Conservation (phyloP, 2,113 vertebrate genomes). For the Ciconia maguari region DNA sequence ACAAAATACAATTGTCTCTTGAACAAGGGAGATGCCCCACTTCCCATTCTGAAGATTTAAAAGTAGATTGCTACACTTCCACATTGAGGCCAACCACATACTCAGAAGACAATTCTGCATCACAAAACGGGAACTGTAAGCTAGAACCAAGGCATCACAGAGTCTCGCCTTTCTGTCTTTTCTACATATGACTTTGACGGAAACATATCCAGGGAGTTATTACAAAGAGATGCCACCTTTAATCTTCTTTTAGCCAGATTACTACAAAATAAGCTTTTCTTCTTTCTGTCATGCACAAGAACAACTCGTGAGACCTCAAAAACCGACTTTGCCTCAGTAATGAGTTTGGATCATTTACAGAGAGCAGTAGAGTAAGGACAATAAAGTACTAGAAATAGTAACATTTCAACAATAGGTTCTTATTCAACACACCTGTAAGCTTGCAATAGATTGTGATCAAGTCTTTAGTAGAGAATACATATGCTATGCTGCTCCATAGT, state of each 20-base stretch:
- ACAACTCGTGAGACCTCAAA: background rate
- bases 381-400: background rate
- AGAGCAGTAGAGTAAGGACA: background rate
- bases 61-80: background rate
- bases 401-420: background rate
- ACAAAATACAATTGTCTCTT: background rate
- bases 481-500: background rate
- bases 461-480: background rate
- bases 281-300: background rate
- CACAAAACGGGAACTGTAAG: background rate
- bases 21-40: background rate
- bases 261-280: background rate
- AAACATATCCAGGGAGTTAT: background rate
- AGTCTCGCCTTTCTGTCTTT: background rate
- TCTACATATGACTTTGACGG: background rate
- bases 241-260: background rate
- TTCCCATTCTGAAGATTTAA: background rate
- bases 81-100: background rate
- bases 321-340: background rate
- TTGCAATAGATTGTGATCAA: background rate
- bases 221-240: background rate
- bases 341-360: background rate
- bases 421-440: background rate
- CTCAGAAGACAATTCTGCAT: background rate
- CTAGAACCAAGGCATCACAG: background rate